A percentile compares a stretch with the other conserved stretches of the same genome.
These are phyloP conservation scores for Zaprionus tsacasi DNA, from an alignment of 1,140 invertebrate genomes.

Conservation along the genomic window DNA sequence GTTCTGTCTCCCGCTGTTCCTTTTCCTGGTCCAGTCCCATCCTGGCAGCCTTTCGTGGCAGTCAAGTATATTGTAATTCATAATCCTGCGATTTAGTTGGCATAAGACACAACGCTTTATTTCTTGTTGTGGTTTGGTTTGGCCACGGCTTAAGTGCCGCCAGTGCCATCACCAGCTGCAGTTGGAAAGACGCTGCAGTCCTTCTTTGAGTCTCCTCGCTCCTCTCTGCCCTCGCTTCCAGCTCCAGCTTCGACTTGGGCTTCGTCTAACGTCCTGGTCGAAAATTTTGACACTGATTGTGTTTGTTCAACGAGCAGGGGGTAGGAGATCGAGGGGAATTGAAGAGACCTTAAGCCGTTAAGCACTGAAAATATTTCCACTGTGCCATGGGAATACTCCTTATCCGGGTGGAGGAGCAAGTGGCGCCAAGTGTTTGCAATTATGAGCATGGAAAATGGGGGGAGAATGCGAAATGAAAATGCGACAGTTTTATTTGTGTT, in stretches of 20 bases:
- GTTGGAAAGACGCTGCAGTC: slow-evolving; percentile 5
- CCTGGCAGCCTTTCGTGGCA: slow-evolving; percentile 37
- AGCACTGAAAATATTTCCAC: slow-evolving; percentile 70
- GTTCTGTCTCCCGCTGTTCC: no score
- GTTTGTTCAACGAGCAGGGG: slow-evolving; percentile 51
- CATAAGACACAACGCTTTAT: slow-evolving; percentile 77
- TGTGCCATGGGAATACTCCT: slow-evolving; percentile 29
- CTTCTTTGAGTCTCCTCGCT: slow-evolving; percentile 20
- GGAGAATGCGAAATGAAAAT: slow-evolving; percentile 15
- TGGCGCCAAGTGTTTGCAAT: slow-evolving; percentile 49
- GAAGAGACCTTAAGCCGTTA: slow-evolving; percentile 57
- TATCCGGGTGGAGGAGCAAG: slow-evolving; percentile 7
- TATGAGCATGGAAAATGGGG: slow-evolving; percentile 27
- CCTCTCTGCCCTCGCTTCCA: slow-evolving; percentile 6
- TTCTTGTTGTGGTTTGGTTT: slow-evolving; percentile 64
- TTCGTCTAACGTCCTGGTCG: slow-evolving; percentile 39
- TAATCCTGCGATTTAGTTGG: slow-evolving; percentile 75
- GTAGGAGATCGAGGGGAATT: background rate
- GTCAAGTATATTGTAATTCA: slow-evolving; percentile 78
- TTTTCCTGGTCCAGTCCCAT: background rate
- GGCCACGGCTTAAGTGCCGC: slow-evolving; percentile 58
- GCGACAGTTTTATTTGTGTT: slow-evolving; percentile 27
- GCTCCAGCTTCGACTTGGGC: background rate
- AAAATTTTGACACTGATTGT: slow-evolving; percentile 81
- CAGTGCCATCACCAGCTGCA: slow-evolving; percentile 11